Evolutionary conservation across 2,888 invertebrate species (phyloP).

Genomic region (Agriopis leucophaearia): DNA sequence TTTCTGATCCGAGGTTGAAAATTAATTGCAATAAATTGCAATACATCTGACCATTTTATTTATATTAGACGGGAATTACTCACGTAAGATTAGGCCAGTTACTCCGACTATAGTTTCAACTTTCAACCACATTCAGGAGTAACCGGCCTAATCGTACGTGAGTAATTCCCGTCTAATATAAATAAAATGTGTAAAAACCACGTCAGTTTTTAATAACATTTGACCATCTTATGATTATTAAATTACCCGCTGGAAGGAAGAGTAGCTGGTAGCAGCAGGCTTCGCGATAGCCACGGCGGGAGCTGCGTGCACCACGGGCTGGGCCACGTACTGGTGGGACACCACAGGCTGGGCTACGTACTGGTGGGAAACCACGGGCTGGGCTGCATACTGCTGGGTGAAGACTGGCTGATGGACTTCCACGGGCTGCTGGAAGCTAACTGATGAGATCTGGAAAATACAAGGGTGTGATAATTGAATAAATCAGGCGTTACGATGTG

Average conservation of each 20-base stretch:
- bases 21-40: too few relatives aligned
- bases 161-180: too few relatives aligned
- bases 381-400: constrained; percentile 51
- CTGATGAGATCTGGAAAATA: constrained; percentile 57
- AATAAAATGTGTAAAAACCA: too few relatives aligned
- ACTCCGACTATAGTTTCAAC: too few relatives aligned
- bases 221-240: background rate
- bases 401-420: constrained; percentile 48
- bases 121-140: too few relatives aligned
- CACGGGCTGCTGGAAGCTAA: constrained; percentile 55
- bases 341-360: constrained; percentile 52
- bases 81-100: too few relatives aligned
- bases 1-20: too few relatives aligned
- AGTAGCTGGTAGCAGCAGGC: constrained; percentile 87
- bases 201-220: too few relatives aligned
- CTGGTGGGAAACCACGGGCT: constrained; percentile 51
- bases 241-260: constrained; percentile 81
- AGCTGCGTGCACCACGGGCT: constrained; percentile 67
- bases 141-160: too few relatives aligned
- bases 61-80: too few relatives aligned
- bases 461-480: background rate
- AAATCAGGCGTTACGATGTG: too few relatives aligned
- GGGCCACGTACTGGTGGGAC: constrained; percentile 56
- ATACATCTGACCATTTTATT: too few relatives aligned
- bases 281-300: constrained; percentile 67